phyloP scores from a whole-genome alignment of 2,797 vertebrate species.

The Hemibagrus guttatus region DNA sequence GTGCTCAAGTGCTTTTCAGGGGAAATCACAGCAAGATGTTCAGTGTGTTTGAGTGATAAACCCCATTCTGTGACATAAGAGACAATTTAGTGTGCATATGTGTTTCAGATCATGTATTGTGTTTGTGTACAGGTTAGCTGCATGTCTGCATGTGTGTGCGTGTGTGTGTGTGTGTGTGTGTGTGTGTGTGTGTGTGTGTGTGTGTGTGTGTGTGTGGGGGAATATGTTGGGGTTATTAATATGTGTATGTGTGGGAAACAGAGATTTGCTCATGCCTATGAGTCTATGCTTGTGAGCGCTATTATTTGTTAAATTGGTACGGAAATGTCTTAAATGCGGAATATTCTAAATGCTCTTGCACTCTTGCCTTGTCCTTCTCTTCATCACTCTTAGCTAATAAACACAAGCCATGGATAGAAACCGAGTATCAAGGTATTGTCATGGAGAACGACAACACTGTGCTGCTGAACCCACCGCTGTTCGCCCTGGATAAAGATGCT shows the following conservation, averaged over 20 bases:
- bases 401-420: slow-evolving; percentile 99
- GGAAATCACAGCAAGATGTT: slow-evolving; percentile 42
- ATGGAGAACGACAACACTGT: slow-evolving; percentile 99
- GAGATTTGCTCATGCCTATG: slow-evolving; percentile 45
- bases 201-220: slow-evolving; percentile 41
- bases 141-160: slow-evolving; percentile 34
- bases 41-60: slow-evolving; percentile 63
- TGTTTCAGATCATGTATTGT: neutral
- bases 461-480: slow-evolving; percentile 93
- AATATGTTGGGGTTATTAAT: too few relatives aligned
- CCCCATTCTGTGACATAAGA: slow-evolving; percentile 63
- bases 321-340: neutral
- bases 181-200: slow-evolving; percentile 47
- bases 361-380: slow-evolving; percentile 8
- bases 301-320: slow-evolving; percentile 66
- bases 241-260: neutral
- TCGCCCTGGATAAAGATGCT: slow-evolving; percentile 98
- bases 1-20: slow-evolving; percentile 31
- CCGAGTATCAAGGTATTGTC: slow-evolving; percentile 98
- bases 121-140: neutral
- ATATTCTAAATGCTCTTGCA: neutral
- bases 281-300: slow-evolving; percentile 19
- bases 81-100: slow-evolving; percentile 48
- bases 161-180: slow-evolving; percentile 42
- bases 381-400: slow-evolving; percentile 85